Evolutionary conservation across 2,888 invertebrate species (phyloP), one percentile per base, ranked within the genome.

Genomic region (Falcaria lacertinaria): DNA sequence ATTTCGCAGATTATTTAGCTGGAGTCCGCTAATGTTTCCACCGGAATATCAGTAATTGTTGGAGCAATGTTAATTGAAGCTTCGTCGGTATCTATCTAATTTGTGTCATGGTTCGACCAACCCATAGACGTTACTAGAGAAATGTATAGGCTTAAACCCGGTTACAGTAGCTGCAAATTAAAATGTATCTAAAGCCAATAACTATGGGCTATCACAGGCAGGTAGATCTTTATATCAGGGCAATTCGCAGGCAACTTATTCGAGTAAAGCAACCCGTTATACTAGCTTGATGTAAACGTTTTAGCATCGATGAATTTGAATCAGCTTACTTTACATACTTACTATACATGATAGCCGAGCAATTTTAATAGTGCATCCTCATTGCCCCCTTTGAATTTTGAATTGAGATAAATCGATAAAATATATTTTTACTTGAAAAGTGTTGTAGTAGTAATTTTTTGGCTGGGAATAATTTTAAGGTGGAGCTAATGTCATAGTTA

Each of bases 41-140:
- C 52, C 60, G 57, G 64, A 64, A 73, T 66, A 67, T 74, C 61
- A 61, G 65, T 84, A 82, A 87, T 85, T 86, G 80, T 70, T 82
- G 69, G 52, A 64, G 57, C 67, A 70, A 68, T 69, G 83, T 74
- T 86, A 84, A 85, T 86, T 85, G 69, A 55, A 51, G 52, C 54
- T 61, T 53, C 57, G 59, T 63, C 54, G 25, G 57, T 52, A 48
- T 54, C 66, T 58, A 54, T 66, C 64, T 71, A 70, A 78, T 76
- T 77, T 55, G 54, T 67, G 60, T 57, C 56, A 60, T 54, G 50
- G 56, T 45, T 54, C 53, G 58, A 65, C 58, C 48, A 53, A 55
- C 50, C 48, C 49, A n/a, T n/a, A 64, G 68, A 68, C 63, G 66
- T 61, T 69, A 70, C 72, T 74, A 50, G 57, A 54, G 54, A 69